Evolutionary conservation across 2,797 vertebrate genomes (phyloP).

Genomic region (Urosaurus nigricauda): DNA sequence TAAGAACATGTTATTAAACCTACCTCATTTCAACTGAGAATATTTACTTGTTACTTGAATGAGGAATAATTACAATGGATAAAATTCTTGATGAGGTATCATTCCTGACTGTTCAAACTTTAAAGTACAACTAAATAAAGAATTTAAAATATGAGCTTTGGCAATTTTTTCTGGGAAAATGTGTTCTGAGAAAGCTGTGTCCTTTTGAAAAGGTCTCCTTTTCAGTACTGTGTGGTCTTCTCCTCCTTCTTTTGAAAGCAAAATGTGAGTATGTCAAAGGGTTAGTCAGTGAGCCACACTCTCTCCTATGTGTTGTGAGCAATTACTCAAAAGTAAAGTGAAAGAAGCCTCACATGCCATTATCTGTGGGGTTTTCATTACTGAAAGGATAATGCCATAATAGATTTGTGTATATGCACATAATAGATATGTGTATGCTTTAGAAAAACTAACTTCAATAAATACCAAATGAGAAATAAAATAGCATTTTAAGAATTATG

Average conservation of each 20-base stretch:
- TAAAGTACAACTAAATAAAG: background rate
- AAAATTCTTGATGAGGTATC: background rate
- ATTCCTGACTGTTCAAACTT: background rate
- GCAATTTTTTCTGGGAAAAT: conserved; percentile 17
- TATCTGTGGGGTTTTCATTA: background rate
- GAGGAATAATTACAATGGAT: background rate
- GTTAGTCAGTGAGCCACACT: background rate
- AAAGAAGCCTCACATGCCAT: background rate
- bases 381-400: background rate
- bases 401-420: background rate
- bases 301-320: conserved; percentile 12
- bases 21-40: background rate
- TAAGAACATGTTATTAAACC: background rate
- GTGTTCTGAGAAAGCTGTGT: background rate
- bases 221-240: background rate
- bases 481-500: background rate
- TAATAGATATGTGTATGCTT: background rate
- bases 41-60: background rate
- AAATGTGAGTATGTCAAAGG: background rate
- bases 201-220: background rate
- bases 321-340: background rate
- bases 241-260: background rate
- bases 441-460: background rate
- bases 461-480: background rate
- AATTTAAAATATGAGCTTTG: background rate